These are phyloP conservation scores for Halichoeres trimaculatus DNA, from an alignment of 2,113 vertebrate genomes.

Conservation along the genomic window DNA sequence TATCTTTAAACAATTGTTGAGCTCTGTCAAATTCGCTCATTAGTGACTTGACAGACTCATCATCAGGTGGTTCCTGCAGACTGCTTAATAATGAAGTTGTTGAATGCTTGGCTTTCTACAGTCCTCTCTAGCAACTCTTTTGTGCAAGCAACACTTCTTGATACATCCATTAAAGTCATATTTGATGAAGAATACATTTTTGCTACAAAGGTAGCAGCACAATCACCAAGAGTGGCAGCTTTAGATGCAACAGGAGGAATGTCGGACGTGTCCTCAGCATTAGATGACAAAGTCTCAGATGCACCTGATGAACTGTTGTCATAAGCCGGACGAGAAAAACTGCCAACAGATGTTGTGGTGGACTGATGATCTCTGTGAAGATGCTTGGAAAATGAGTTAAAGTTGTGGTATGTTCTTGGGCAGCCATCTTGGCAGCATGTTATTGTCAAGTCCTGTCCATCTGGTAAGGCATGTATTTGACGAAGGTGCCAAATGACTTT, in stretches of 20 bases:
- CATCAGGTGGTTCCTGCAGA: no score
- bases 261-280: slow-evolving; percentile 6
- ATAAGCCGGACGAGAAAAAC: no score
- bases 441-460: not conserved
- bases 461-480: not conserved
- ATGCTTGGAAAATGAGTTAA: not conserved
- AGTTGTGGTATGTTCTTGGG: not conserved
- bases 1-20: slow-evolving; percentile 23
- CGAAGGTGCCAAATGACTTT: not conserved
- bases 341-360: no score
- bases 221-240: not conserved
- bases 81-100: no score
- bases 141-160: slow-evolving; percentile 21
- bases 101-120: no score
- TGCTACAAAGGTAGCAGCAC: slow-evolving; percentile 29
- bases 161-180: slow-evolving; percentile 30
- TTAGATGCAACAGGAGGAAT: not conserved
- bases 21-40: slow-evolving; percentile 21
- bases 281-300: not conserved
- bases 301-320: slow-evolving; percentile 6
- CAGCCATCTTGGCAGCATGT: not conserved
- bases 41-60: no score
- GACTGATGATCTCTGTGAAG: not conserved
- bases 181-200: slow-evolving; percentile 36
- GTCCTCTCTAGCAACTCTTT: slow-evolving; percentile 12